These are phyloP conservation scores for Misgurnus mizolepis DNA, from an alignment of 2,113 vertebrate species.

Conservation along the genomic window DNA sequence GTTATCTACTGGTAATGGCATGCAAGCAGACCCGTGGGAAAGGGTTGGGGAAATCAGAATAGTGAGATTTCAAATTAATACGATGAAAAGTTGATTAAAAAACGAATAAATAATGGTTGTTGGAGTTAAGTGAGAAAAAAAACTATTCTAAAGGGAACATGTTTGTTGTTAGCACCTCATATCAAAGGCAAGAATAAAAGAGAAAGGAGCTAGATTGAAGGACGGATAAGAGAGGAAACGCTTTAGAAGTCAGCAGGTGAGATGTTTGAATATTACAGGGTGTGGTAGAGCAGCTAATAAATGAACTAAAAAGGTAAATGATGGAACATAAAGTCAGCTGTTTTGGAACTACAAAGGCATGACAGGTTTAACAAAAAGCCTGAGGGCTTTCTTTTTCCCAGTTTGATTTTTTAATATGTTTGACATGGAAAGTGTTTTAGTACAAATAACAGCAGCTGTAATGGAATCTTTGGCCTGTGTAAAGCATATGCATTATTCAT, in stretches of 20 bases:
- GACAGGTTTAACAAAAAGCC: conserved; percentile 94
- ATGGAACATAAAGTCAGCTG: conserved; percentile 76
- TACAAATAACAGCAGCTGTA: conserved; percentile 94
- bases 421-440: conserved; percentile 95
- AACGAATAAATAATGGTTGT: no score
- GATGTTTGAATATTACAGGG: conserved; percentile 76
- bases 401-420: conserved; percentile 86
- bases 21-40: conserved; percentile 52
- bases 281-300: conserved; percentile 85
- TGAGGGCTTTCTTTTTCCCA: conserved; percentile 84
- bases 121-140: no score
- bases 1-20: conserved; percentile 55
- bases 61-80: conserved; percentile 8
- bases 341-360: conserved; percentile 88
- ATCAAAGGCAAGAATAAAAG: conserved; percentile 41
- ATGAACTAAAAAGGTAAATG: conserved; percentile 81
- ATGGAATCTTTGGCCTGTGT: conserved; percentile 85
- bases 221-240: conserved; percentile 55
- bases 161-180: conserved; percentile 64
- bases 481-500: conserved; percentile 91
- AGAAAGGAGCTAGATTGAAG: conserved; percentile 29
- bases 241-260: conserved; percentile 81
- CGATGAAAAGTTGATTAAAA: conserved; percentile 2
- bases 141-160: conserved; percentile 47
- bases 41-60: conserved; percentile 37